phyloP scores from a whole-genome alignment of 2,797 vertebrate genomes.

The Myiotriccus ornatus region DNA sequence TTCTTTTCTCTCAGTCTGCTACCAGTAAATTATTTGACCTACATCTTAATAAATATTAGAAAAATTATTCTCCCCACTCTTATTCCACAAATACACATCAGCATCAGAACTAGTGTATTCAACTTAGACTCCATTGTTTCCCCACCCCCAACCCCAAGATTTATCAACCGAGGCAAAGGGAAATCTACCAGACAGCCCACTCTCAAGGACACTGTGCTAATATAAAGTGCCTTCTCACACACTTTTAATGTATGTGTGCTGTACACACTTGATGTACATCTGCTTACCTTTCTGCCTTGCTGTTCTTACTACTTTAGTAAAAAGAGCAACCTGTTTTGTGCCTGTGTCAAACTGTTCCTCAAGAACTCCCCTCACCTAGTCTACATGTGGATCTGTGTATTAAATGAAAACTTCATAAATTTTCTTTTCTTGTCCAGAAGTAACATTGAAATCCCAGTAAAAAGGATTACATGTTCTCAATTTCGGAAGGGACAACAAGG shows the following conservation, averaged over 20 bases:
- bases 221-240: not conserved
- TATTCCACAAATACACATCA: not conserved
- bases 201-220: not conserved
- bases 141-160: not conserved
- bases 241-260: not conserved
- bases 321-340: not conserved
- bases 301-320: not conserved
- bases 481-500: conserved; percentile 47
- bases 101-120: not conserved
- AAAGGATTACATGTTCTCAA: conserved; percentile 40
- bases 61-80: not conserved
- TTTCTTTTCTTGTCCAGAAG: conserved; percentile 8
- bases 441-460: conserved; percentile 44
- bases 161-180: not conserved
- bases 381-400: not conserved
- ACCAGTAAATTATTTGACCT: conserved; percentile 64
- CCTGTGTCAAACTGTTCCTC: not conserved
- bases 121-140: not conserved
- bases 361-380: not conserved
- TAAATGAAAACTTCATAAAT: not conserved
- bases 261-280: not conserved
- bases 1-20: conserved; percentile 17
- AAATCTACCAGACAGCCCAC: not conserved
- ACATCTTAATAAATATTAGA: conserved; percentile 54
- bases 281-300: not conserved